phyloP scores from a whole-genome alignment of 1,140 invertebrate genomes.

The Monochamus saltuarius region DNA sequence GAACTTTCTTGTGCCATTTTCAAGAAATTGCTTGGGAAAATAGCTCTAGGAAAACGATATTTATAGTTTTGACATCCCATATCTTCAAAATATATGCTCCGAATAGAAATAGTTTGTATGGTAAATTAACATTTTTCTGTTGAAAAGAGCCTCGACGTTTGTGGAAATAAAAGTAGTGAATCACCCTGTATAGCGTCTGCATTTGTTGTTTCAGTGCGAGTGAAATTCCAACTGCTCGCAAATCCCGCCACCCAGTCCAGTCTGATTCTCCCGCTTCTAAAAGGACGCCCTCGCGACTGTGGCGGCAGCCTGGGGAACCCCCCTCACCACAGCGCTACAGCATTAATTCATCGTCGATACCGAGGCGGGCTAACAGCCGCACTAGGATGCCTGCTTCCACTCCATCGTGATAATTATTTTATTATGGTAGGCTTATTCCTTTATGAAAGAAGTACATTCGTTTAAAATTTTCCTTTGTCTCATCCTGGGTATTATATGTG shows the following conservation, averaged over 20 bases:
- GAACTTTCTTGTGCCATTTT: too few species aligned
- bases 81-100: too few species aligned
- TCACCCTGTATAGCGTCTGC: too few species aligned
- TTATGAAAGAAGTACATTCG: slow-evolving; percentile 8
- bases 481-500: background rate
- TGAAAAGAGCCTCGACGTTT: too few species aligned
- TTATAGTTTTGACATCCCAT: too few species aligned
- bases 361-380: slow-evolving; percentile 30
- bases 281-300: slow-evolving; percentile 25
- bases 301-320: slow-evolving; percentile 36
- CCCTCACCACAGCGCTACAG: slow-evolving; percentile 28
- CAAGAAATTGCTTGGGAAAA: too few species aligned
- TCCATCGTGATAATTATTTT: slow-evolving; percentile 26
- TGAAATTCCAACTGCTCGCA: slow-evolving; percentile 28
- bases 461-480: background rate
- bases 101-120: too few species aligned
- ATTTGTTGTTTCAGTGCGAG: slow-evolving; percentile 37
- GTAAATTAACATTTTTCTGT: too few species aligned
- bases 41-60: too few species aligned
- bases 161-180: too few species aligned
- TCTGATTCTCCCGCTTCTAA: slow-evolving; percentile 10
- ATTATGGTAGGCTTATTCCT: background rate
- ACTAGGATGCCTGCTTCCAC: slow-evolving; percentile 28
- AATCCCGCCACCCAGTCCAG: slow-evolving; percentile 24
- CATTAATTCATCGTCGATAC: slow-evolving; percentile 19